A percentile compares a stretch with the other conserved stretches of the same genome.
Evolutionary conservation across 2,113 vertebrate genomes (phyloP).

Genomic region (Eudyptes chrysolophus): DNA sequence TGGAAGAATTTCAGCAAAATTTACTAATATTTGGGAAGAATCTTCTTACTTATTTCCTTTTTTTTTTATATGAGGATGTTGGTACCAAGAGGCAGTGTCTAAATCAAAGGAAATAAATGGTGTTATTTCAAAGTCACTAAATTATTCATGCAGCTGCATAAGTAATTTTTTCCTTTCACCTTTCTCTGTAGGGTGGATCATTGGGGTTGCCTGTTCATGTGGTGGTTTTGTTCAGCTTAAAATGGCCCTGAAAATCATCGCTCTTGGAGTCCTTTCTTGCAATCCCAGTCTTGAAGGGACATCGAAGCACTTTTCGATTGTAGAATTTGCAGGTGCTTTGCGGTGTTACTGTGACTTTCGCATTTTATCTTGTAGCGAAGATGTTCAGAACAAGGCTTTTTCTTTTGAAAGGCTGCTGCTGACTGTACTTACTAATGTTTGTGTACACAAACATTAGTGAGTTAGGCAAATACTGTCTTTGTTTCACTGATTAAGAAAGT

Average conservation of each 20-base stretch:
- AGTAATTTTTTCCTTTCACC: neutral
- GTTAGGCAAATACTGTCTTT: neutral
- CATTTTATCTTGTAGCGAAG: neutral
- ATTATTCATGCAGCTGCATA: neutral
- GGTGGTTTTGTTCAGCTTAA: neutral
- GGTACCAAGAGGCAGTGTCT: neutral
- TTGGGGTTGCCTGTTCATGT: neutral
- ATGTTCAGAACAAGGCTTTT: neutral
- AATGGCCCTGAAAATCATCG: neutral
- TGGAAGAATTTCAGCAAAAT: constrained; percentile 1
- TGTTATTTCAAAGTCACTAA: neutral
- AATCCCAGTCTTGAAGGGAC: neutral
- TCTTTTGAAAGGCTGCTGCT: neutral
- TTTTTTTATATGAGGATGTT: neutral
- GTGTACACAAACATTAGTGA: neutral
- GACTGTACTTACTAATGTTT: neutral
- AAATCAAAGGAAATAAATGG: neutral
- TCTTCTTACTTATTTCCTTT: neutral
- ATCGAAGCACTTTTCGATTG: neutral
- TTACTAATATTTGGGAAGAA: neutral
- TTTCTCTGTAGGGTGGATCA: neutral
- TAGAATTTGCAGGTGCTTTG: neutral
- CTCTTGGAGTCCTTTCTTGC: neutral
- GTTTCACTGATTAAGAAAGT: neutral
- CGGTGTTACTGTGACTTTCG: neutral